Evolutionary conservation across 35 echinoderm and acorn worm genomes (phyloP), one percentile per base, ranked within the genome.

Genomic region (Heliocidaris erythrogramma): DNA sequence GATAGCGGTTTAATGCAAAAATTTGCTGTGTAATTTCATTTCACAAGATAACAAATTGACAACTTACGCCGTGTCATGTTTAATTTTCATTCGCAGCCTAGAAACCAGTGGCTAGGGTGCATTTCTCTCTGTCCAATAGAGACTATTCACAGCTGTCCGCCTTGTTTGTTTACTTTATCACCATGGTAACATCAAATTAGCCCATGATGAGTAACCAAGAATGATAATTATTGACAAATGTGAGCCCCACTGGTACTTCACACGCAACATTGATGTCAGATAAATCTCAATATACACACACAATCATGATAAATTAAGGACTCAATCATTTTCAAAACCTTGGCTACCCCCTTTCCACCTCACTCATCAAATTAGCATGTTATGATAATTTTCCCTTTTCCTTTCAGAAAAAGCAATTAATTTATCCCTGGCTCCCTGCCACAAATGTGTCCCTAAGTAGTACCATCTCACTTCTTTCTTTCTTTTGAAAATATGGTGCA

Each of bases 191-290:
- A 89, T 89, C 87, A 89, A 89, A 89, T 89, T 89, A 89, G 31
- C 31, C 87, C 31, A 89, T 89, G 87, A 89, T 89, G 87, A 89
- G 87, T 89, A 89, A 89, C 87, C 87, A 32, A 47, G 47, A 42
- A 89, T 89, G 87, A 89, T 89, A 89, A 89, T 89, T 89, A 48
- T 89, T 89, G 87, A 89, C 87, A 89, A 89, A 89, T 89, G 87
- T 42, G 32, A 32, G 47, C 17, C 31, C 87, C 47, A 0, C 7
- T 89, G 87, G 31, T 24, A 32, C 30, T 89, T 89, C 87, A 89
- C 87, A 89, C 87, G 87, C 87, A 89, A 89, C 29, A 89, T 30
- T 89, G 87, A 47, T 32, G 12, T n/a, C 7, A 48, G 47, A 48
- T 47, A 47, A 89, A 89, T 89, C 31, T 89, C 47, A 32, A 89